Percentiles rank a stretch among this genome's conserved stretches.
These are phyloP conservation scores for Pachydiplax longipennis DNA, from an alignment of 2,888 invertebrate species.

Conservation along the genomic window DNA sequence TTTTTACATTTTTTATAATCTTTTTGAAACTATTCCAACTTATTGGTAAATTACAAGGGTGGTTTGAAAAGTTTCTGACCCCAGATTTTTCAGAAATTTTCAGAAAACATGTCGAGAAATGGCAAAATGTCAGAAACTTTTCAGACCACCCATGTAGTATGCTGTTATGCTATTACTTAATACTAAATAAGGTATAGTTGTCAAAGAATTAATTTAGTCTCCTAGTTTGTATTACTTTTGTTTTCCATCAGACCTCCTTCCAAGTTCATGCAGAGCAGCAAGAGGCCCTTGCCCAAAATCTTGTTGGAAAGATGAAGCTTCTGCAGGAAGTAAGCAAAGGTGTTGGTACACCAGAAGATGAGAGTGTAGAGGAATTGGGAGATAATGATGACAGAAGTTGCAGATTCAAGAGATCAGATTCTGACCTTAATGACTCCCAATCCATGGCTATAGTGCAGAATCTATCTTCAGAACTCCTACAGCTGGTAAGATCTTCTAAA, in stretches of 20 bases:
- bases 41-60: no score
- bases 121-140: no score
- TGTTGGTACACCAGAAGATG: slow-evolving; percentile 12
- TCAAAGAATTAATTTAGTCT: no score
- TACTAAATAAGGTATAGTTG: no score
- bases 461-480: slow-evolving; percentile 58
- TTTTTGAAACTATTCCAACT: no score
- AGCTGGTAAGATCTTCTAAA: slow-evolving; percentile 55
- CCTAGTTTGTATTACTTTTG: no score
- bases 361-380: neutral
- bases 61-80: no score
- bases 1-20: no score
- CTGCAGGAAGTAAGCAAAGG: slow-evolving; percentile 59
- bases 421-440: slow-evolving; percentile 52
- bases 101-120: no score
- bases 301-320: slow-evolving; percentile 59
- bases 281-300: slow-evolving; percentile 57
- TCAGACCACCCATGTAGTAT: no score
- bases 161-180: no score
- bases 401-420: neutral
- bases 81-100: no score
- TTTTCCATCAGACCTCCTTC: slow-evolving; percentile 56
- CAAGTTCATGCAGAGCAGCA: slow-evolving; percentile 57
- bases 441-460: slow-evolving; percentile 57
- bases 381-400: neutral